These are phyloP conservation scores for Rhagonycha fulva DNA, from an alignment of 2,888 invertebrate species.

Conservation along the genomic window DNA sequence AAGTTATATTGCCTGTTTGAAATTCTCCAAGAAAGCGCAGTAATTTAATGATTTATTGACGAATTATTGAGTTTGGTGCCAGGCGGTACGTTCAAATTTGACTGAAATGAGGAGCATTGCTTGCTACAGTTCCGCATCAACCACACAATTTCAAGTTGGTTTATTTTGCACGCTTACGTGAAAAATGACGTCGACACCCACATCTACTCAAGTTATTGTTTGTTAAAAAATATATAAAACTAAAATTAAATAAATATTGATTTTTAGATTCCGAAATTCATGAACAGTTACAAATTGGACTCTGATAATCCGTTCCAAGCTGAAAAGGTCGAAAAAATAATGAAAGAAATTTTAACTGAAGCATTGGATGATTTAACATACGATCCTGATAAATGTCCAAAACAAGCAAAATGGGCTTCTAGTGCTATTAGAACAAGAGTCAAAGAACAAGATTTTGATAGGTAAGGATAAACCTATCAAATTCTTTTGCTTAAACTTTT, in stretches of 20 bases:
- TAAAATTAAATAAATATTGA: not conserved
- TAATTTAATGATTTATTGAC: constrained; percentile 14
- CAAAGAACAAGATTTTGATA: constrained; percentile 65
- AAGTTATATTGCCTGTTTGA: not conserved
- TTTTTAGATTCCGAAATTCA: constrained; percentile 54
- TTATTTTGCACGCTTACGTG: not conserved
- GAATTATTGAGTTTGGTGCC: constrained; percentile 6
- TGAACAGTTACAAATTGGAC: constrained; percentile 69
- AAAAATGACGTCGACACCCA: not conserved
- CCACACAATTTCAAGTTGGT: not conserved
- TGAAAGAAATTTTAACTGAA: constrained; percentile 62
- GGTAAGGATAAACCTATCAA: not conserved
- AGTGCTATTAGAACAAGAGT: constrained; percentile 64
- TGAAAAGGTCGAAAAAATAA: constrained; percentile 64
- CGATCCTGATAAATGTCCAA: constrained; percentile 62
- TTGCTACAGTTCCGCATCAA: constrained; percentile 9
- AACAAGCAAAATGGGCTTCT: constrained; percentile 62
- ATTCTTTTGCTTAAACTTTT: constrained; percentile 14
- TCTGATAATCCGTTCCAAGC: constrained; percentile 65
- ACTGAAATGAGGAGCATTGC: constrained; percentile 1
- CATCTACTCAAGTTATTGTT: not conserved
- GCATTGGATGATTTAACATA: constrained; percentile 64
- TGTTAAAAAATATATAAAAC: not conserved
- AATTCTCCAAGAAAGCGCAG: not conserved
- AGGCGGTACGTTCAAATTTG: constrained; percentile 7